phyloP scores from a whole-genome alignment of 2,113 vertebrate species.

The Eulemur macaco region DNA sequence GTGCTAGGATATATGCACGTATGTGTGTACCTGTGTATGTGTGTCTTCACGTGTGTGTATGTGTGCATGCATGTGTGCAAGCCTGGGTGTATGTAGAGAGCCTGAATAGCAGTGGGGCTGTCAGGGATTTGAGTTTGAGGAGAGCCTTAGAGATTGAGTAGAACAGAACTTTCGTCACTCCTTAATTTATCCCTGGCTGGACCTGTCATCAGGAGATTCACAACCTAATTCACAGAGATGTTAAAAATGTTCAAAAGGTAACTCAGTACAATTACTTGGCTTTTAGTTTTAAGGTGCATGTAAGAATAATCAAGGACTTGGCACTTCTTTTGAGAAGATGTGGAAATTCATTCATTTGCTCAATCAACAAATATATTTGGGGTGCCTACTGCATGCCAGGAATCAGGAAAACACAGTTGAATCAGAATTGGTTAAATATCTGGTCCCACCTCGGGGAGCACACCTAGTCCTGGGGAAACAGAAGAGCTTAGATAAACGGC shows the following conservation, averaged over 20 bases:
- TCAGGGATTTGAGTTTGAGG: neutral
- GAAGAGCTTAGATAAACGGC: neutral
- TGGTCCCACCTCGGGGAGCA: neutral
- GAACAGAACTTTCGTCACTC: neutral
- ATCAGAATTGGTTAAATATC: neutral
- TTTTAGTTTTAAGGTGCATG: neutral
- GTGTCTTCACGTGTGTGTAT: neutral
- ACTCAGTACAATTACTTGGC: neutral
- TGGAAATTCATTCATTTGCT: neutral
- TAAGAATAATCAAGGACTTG: neutral
- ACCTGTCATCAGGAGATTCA: neutral
- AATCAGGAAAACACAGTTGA: neutral
- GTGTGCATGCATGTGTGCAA: too few relatives aligned
- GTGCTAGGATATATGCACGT: neutral
- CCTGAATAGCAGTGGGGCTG: neutral
- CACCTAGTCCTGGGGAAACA: neutral
- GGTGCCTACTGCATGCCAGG: neutral
- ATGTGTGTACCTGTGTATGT: neutral
- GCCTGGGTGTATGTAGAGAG: neutral
- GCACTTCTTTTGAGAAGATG: neutral
- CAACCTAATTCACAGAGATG: neutral
- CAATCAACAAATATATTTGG: neutral
- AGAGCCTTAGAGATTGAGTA: neutral
- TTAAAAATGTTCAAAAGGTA: neutral
- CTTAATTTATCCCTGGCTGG: neutral